These are phyloP conservation scores for Watsonalla binaria DNA, from an alignment of 2,888 invertebrate genomes.

Conservation along the genomic window DNA sequence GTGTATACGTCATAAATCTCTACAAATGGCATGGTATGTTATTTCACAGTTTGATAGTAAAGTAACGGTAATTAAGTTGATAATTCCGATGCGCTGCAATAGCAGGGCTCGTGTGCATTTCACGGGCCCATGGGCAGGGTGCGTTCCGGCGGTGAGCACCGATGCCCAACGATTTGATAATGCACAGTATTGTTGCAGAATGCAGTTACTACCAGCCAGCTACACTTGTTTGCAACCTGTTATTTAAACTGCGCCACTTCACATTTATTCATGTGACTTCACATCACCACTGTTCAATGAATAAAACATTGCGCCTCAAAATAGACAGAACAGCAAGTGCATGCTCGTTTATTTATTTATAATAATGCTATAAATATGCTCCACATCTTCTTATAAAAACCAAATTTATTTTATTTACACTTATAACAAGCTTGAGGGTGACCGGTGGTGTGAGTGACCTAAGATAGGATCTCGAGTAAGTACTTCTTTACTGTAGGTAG, in stretches of 20 bases:
- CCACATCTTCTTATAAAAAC: no score
- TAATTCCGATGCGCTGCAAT: slow-evolving; percentile 27
- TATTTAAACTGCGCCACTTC: slow-evolving; percentile 29
- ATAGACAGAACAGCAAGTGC: not conserved
- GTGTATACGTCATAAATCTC: not conserved
- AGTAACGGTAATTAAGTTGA: slow-evolving; percentile 8
- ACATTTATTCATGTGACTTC: not conserved
- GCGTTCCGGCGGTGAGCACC: slow-evolving; percentile 49
- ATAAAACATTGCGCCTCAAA: slow-evolving; percentile 15
- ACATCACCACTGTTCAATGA: slow-evolving; percentile 15
- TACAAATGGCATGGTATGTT: not conserved
- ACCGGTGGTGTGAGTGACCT: no score
- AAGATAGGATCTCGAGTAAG: no score
- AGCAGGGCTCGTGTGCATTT: slow-evolving; percentile 44
- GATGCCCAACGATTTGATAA: slow-evolving; percentile 64
- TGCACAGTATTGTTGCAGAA: slow-evolving; percentile 45
- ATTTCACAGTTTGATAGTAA: not conserved
- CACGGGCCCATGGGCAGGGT: slow-evolving; percentile 63
- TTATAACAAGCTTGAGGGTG: no score
- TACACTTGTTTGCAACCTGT: slow-evolving; percentile 48
- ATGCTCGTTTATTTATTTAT: no score
- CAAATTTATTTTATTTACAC: no score
- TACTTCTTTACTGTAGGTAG: no score
- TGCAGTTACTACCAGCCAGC: slow-evolving; percentile 41
- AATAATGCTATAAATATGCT: no score